Percentiles rank a stretch among this genome's conserved stretches.
Conservation (phyloP, 1,140 invertebrate species). For the Argopecten irradians region DNA sequence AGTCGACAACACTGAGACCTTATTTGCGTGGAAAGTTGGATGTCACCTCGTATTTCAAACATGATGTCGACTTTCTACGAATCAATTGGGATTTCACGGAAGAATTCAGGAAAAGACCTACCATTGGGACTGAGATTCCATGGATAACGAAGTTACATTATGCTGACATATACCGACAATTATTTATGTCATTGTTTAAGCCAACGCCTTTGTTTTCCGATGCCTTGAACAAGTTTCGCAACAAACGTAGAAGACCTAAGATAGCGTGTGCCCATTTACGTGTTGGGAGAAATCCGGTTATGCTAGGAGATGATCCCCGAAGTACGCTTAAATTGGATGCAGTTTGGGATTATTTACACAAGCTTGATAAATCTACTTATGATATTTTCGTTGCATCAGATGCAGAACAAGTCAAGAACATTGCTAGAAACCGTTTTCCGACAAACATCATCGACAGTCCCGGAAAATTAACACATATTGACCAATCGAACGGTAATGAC, state of each 20-base stretch:
- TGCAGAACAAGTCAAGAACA: neutral
- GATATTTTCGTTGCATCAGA: conserved; percentile 38
- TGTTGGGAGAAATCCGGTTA: neutral
- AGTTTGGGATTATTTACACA: neutral
- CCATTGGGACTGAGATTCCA: neutral
- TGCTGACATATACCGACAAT: conserved; percentile 23
- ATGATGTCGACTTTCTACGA: conserved; percentile 25
- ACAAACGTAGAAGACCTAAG: neutral
- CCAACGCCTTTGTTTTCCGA: neutral
- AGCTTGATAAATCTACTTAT: neutral
- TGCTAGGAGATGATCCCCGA: neutral
- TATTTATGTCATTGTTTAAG: neutral
- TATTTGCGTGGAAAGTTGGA: neutral
- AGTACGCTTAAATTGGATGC: neutral
- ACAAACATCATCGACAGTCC: neutral
- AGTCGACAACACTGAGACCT: neutral
- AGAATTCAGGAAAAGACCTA: neutral
- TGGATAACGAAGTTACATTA: neutral
- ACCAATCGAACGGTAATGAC: neutral
- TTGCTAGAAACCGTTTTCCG: neutral
- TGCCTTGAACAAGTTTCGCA: neutral
- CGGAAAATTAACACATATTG: conserved; percentile 30
- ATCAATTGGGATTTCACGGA: conserved; percentile 31
- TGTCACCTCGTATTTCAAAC: neutral
- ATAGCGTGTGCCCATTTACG: conserved; percentile 40